Percentiles rank a stretch among this genome's conserved stretches.
These are phyloP conservation scores for Simalia tracyae DNA, from an alignment of 2,797 vertebrate genomes.

Conservation along the genomic window DNA sequence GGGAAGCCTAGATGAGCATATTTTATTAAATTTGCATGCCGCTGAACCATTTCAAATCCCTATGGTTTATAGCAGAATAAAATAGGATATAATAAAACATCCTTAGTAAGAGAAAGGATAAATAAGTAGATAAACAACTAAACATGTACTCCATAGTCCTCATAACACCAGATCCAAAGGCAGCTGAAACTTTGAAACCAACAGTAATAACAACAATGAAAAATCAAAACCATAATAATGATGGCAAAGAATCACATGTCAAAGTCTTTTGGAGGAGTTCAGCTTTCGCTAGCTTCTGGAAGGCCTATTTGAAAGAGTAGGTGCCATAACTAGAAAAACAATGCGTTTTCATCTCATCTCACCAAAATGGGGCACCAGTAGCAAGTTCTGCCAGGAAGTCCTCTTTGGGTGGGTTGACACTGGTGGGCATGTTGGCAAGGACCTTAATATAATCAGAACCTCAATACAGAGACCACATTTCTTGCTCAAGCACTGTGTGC, in stretches of 20 bases:
- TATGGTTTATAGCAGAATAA: background rate
- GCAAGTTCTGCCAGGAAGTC: background rate
- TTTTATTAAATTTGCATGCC: background rate
- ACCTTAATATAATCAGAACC: background rate
- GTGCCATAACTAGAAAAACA: background rate
- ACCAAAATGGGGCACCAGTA: background rate
- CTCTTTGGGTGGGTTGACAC: background rate
- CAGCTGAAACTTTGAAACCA: background rate
- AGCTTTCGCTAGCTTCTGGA: background rate
- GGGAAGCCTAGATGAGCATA: background rate
- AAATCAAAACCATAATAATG: background rate
- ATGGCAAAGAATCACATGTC: background rate
- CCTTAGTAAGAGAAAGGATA: background rate
- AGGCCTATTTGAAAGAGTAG: background rate
- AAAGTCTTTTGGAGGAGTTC: background rate
- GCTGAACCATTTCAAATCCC: background rate
- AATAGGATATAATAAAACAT: background rate
- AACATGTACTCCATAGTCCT: background rate
- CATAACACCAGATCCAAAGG: background rate
- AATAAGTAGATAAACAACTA: background rate
- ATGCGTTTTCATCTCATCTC: background rate
- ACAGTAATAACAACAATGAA: background rate
- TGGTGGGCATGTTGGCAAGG: background rate
- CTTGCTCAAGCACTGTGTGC: background rate
- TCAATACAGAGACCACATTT: background rate